Percentiles rank a stretch among this genome's conserved stretches.
Conservation (phyloP, 2,888 invertebrate genomes). For the Amphiduros pacificus region DNA sequence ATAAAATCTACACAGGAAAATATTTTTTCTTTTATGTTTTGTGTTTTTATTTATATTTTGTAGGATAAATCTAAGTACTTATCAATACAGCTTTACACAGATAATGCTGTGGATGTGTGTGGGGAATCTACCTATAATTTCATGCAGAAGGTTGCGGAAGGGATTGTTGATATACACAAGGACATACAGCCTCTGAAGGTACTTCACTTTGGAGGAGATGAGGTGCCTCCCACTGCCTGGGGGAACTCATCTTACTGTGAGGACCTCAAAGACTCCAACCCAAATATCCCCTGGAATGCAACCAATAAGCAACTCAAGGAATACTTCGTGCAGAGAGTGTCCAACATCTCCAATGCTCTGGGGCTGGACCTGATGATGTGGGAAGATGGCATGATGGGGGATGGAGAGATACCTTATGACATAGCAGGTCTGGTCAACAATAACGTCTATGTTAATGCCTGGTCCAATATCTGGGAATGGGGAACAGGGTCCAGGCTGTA, state of each 20-base stretch:
- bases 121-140: conserved; percentile 45
- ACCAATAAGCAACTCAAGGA: conserved; percentile 34
- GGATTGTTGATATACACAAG: conserved; percentile 33
- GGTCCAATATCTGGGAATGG: conserved; percentile 55
- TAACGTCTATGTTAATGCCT: conserved; percentile 40
- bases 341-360: conserved; percentile 20
- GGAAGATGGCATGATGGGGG: conserved; percentile 41
- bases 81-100: conserved; percentile 44
- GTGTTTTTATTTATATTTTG: no score
- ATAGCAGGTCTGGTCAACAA: conserved; percentile 21
- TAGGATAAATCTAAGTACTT: conserved; percentile 34
- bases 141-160: conserved; percentile 34
- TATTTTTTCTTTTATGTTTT: no score
- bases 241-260: conserved; percentile 42
- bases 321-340: conserved; percentile 41
- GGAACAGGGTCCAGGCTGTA: conserved; percentile 45
- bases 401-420: conserved; percentile 22
- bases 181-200: conserved; percentile 36
- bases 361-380: conserved; percentile 37
- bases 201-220: conserved; percentile 52
- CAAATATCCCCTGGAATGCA: conserved; percentile 2
- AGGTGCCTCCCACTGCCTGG: conserved; percentile 47
- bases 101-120: conserved; percentile 53
- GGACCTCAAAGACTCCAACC: conserved; percentile 14
- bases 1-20: no score